A percentile compares a stretch with the other conserved stretches of the same genome.
These are phyloP conservation scores for Pogonocherus hispidulus DNA, from an alignment of 2,888 invertebrate species.

Conservation along the genomic window DNA sequence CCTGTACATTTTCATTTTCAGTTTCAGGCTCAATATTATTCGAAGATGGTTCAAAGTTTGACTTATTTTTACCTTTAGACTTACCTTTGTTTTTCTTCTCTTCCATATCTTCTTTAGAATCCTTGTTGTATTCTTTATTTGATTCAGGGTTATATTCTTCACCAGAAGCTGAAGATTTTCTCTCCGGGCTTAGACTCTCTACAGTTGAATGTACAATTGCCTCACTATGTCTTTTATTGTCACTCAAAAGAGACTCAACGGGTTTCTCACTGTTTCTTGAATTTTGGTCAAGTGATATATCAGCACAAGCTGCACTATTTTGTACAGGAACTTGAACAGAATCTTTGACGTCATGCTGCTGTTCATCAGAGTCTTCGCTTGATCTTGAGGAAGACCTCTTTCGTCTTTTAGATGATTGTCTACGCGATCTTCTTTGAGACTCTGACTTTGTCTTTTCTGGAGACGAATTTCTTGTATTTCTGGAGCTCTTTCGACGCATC, in stretches of 20 bases:
- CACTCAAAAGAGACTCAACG: background rate
- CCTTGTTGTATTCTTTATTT: constrained; percentile 44
- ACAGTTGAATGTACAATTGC: background rate
- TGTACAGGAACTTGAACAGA: constrained; percentile 21
- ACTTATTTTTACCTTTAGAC: constrained; percentile 68
- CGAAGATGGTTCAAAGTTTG: constrained; percentile 63
- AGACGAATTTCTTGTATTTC: constrained; percentile 77
- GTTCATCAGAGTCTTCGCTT: constrained; percentile 37
- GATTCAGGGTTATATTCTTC: constrained; percentile 5
- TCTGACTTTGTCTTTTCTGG: constrained; percentile 73
- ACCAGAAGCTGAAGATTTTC: constrained; percentile 13
- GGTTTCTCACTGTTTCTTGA: constrained; percentile 31
- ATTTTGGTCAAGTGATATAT: constrained; percentile 21
- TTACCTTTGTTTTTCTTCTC: constrained; percentile 67
- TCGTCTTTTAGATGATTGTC: constrained; percentile 68
- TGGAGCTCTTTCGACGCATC: constrained; percentile 84
- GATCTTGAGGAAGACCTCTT: constrained; percentile 67
- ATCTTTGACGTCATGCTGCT: background rate
- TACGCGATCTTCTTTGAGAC: constrained; percentile 64
- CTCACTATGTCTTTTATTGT: background rate
- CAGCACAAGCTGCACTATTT: constrained; percentile 15
- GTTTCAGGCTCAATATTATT: constrained; percentile 61
- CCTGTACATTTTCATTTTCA: constrained; percentile 67
- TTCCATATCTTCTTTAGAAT: constrained; percentile 57
- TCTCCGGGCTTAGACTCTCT: constrained; percentile 19